A percentile compares a stretch with the other conserved stretches of the same genome.
phyloP scores from a whole-genome alignment of 1,140 invertebrate genomes.

The Pseudomyrmex cubaensis region DNA sequence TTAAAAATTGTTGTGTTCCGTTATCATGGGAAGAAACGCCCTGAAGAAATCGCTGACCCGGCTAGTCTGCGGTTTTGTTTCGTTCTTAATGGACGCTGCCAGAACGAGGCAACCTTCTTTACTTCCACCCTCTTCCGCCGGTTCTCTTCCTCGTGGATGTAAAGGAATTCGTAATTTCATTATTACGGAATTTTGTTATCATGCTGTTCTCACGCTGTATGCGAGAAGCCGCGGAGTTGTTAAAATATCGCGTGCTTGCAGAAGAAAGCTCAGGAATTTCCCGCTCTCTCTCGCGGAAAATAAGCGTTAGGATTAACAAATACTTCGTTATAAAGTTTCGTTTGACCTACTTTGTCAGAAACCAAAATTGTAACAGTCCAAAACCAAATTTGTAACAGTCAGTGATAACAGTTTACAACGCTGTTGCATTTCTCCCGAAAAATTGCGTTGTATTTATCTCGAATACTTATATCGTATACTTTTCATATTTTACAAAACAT shows the following conservation, averaged over 20 bases:
- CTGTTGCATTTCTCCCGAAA: neutral
- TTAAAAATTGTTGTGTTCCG: neutral
- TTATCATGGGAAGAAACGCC: conserved; percentile 27
- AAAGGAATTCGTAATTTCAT: conserved; percentile 55
- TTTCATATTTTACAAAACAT: neutral
- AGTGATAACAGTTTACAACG: conserved; percentile 28
- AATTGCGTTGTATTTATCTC: too few species aligned
- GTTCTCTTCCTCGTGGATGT: conserved; percentile 1
- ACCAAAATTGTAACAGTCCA: neutral
- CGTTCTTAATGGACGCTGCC: conserved; percentile 31
- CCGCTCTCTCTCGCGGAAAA: conserved; percentile 5
- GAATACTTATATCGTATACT: neutral
- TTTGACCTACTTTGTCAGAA: conserved; percentile 29
- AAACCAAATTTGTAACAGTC: neutral
- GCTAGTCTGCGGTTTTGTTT: conserved; percentile 37
- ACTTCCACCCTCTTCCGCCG: neutral
- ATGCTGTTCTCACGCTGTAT: conserved; percentile 10
- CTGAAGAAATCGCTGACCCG: neutral
- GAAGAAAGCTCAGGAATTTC: neutral
- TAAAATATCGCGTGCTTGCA: conserved; percentile 40
- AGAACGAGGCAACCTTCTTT: neutral
- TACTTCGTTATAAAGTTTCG: conserved; percentile 39
- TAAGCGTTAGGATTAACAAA: conserved; percentile 12
- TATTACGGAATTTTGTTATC: conserved; percentile 52
- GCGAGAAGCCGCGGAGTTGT: conserved; percentile 16